A percentile compares a stretch with the other conserved stretches of the same genome.
phyloP scores from a whole-genome alignment of 1,140 invertebrate species.

The Anadara kagoshimensis region DNA sequence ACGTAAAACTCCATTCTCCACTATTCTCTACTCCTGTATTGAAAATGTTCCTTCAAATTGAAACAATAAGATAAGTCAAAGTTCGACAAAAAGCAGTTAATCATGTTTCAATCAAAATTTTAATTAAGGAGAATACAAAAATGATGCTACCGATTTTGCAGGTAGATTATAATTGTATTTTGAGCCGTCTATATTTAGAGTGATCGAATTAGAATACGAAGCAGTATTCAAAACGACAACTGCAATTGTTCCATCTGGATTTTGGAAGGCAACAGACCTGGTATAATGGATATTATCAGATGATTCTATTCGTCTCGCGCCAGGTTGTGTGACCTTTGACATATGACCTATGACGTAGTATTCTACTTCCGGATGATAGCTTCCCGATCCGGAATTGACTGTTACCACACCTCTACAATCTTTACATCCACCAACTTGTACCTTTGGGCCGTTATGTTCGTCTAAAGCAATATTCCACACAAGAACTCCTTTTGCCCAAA shows the following conservation, averaged over 20 bases:
- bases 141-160: constrained; percentile 1
- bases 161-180: background rate
- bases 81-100: no score
- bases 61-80: no score
- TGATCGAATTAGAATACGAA: background rate
- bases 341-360: constrained; percentile 54
- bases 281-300: constrained; percentile 37
- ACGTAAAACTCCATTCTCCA: no score
- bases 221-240: constrained; percentile 42
- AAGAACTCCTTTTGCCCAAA: constrained; percentile 44
- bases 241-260: constrained; percentile 44
- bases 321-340: constrained; percentile 46
- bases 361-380: constrained; percentile 45
- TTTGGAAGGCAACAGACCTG: constrained; percentile 45
- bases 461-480: constrained; percentile 58
- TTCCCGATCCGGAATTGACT: constrained; percentile 12
- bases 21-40: no score
- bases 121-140: constrained; percentile 3
- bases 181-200: background rate
- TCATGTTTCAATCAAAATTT: background rate
- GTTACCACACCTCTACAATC: constrained; percentile 55
- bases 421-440: constrained; percentile 43
- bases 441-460: constrained; percentile 48
- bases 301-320: constrained; percentile 45
- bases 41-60: no score